Evolutionary conservation across 2,888 invertebrate species (phyloP).

Genomic region (Drosophila planitibia): DNA sequence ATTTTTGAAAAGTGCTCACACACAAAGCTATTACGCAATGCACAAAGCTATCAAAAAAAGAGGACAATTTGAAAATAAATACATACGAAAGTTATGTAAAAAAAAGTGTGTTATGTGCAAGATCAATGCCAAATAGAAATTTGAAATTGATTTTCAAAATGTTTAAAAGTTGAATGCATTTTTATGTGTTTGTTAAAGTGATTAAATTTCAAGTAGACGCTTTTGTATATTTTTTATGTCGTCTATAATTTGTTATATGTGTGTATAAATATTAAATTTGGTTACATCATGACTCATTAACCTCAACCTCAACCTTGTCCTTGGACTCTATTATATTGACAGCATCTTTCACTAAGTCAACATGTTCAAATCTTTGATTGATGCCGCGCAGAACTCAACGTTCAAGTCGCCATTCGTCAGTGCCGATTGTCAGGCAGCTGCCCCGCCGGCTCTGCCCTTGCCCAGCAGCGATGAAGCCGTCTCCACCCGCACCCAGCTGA

Average conservation of each 20-base stretch:
- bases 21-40: conserved; percentile 63
- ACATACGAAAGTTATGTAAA: conserved; percentile 70
- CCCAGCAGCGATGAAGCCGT: conserved; percentile 48
- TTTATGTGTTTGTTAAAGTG: not conserved
- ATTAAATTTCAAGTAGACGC: not conserved
- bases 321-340: not conserved
- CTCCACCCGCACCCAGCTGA: conserved; percentile 56
- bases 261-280: not conserved
- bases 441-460: conserved; percentile 51
- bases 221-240: not conserved
- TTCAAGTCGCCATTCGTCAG: conserved; percentile 88
- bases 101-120: conserved; percentile 37
- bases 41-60: conserved; percentile 34
- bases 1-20: conserved; percentile 30
- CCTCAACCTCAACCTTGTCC: conserved; percentile 59
- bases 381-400: conserved; percentile 88
- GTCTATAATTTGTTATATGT: not conserved
- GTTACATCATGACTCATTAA: conserved; percentile 70
- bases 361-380: conserved; percentile 87
- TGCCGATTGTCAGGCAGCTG: conserved; percentile 87
- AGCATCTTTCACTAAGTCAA: conserved; percentile 51
- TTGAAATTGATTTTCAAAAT: not conserved
- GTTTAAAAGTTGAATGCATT: not conserved
- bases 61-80: conserved; percentile 25
- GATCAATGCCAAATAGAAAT: conserved; percentile 35